phyloP scores from a whole-genome alignment of 2,888 invertebrate genomes.

The Habrosyne pyritoides region DNA sequence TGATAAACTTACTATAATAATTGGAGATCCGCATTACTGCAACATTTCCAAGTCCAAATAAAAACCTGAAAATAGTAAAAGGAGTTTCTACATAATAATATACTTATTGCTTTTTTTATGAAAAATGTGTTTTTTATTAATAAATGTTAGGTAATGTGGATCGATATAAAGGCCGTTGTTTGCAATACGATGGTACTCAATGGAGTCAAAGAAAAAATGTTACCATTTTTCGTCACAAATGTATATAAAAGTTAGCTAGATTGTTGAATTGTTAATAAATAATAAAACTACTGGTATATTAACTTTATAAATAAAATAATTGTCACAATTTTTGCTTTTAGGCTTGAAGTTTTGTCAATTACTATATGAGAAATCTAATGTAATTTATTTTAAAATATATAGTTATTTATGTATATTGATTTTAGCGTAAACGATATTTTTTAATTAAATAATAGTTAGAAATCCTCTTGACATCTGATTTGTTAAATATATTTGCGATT shows the following conservation, averaged over 20 bases:
- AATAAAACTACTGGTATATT: constrained; percentile 25
- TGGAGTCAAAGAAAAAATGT: constrained; percentile 61
- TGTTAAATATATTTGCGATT: constrained; percentile 28
- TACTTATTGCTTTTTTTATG: constrained; percentile 14
- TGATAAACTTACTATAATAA: not conserved
- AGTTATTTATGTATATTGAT: constrained; percentile 20
- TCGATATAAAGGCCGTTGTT: constrained; percentile 11
- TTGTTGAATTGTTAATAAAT: constrained; percentile 64
- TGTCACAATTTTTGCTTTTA: constrained; percentile 28
- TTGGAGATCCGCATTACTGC: not conserved
- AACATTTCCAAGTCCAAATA: not conserved
- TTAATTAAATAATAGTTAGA: constrained; percentile 18
- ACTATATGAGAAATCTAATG: constrained; percentile 30
- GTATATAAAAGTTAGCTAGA: constrained; percentile 68
- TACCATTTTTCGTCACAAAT: constrained; percentile 71
- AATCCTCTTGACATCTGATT: constrained; percentile 70
- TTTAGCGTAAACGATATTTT: constrained; percentile 12
- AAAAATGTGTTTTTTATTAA: constrained; percentile 19
- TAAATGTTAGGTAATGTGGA: constrained; percentile 14
- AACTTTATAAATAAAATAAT: constrained; percentile 21
- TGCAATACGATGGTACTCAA: constrained; percentile 18
- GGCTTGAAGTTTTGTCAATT: constrained; percentile 42
- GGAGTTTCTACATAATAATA: not conserved
- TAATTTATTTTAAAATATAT: constrained; percentile 30
- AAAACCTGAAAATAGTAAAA: not conserved